Conservation (phyloP, 92 coral and sea anemone species). For the Zoanthus sociatus region DNA sequence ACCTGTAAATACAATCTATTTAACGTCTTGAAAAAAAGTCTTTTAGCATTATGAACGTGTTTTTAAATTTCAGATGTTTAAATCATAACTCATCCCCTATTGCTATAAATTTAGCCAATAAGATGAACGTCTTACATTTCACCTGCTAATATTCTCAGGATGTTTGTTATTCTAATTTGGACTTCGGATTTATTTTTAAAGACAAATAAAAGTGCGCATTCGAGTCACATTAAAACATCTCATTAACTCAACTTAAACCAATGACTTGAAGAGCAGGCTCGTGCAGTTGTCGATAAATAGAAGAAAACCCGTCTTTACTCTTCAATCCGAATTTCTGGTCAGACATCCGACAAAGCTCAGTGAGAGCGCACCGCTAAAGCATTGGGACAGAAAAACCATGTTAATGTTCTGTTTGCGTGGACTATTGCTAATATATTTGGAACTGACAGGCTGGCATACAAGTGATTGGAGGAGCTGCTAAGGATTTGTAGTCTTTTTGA, state of each 20-base stretch:
- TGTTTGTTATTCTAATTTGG: slow-evolving; percentile 31
- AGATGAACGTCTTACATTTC: slow-evolving; percentile 4
- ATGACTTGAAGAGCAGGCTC: not conserved
- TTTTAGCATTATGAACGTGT: not conserved
- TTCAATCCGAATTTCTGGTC: too few relatives aligned
- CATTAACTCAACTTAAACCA: not conserved
- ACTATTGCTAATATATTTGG: too few relatives aligned
- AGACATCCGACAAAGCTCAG: too few relatives aligned
- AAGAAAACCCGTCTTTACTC: not conserved
- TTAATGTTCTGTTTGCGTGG: too few relatives aligned
- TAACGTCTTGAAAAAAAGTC: too few relatives aligned
- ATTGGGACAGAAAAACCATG: too few relatives aligned
- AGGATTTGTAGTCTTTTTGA: too few relatives aligned
- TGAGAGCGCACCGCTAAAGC: too few relatives aligned
- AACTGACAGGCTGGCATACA: too few relatives aligned
- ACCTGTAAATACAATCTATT: too few relatives aligned
- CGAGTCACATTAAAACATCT: not conserved
- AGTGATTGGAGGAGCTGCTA: too few relatives aligned
- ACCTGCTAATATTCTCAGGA: slow-evolving; percentile 9
- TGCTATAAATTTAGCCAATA: slow-evolving; percentile 11
- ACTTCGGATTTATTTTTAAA: not conserved
- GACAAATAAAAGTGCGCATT: slow-evolving; percentile 7
- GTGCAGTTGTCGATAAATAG: not conserved
- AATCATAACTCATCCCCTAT: not conserved
- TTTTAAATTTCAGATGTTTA: not conserved